Evolutionary conservation across 2,888 invertebrate species (phyloP).

Genomic region (Phortica okadai): DNA sequence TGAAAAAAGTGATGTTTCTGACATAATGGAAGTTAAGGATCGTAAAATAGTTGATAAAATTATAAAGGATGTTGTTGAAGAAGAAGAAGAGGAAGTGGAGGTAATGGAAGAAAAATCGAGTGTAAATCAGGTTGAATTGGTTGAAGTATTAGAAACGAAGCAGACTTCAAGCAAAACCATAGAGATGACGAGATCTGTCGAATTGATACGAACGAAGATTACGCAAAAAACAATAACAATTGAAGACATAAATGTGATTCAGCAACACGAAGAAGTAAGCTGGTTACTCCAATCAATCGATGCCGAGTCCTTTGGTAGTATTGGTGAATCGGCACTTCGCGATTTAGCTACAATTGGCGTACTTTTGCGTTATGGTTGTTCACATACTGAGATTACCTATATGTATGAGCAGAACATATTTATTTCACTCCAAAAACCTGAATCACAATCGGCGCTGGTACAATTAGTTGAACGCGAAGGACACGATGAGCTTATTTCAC

Average conservation of each 20-base stretch:
- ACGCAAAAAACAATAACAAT: constrained; percentile 74
- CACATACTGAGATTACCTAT: constrained; percentile 85
- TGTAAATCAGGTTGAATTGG: constrained; percentile 39
- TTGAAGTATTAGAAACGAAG: constrained; percentile 59
- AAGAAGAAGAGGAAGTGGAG: constrained; percentile 43
- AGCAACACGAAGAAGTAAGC: constrained; percentile 84
- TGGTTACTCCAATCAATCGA: constrained; percentile 85
- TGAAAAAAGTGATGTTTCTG: constrained; percentile 77
- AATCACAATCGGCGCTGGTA: constrained; percentile 90
- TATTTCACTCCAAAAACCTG: constrained; percentile 86
- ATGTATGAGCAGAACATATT: constrained; percentile 88
- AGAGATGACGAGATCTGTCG: constrained; percentile 78
- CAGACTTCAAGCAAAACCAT: constrained; percentile 63
- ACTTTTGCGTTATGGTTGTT: constrained; percentile 85
- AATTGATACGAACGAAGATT: constrained; percentile 75
- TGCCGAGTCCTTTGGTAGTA: constrained; percentile 86
- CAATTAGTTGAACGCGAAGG: constrained; percentile 90
- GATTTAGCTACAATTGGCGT: constrained; percentile 90
- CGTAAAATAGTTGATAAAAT: constrained; percentile 67
- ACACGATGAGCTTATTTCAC: constrained; percentile 87
- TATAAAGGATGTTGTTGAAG: constrained; percentile 48
- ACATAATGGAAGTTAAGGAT: constrained; percentile 77
- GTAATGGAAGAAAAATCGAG: constrained; percentile 59
- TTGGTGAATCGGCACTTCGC: constrained; percentile 85
- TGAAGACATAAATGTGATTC: constrained; percentile 79